Evolutionary conservation across 1,140 invertebrate genomes (phyloP).

Genomic region (Steinernema feltiae): DNA sequence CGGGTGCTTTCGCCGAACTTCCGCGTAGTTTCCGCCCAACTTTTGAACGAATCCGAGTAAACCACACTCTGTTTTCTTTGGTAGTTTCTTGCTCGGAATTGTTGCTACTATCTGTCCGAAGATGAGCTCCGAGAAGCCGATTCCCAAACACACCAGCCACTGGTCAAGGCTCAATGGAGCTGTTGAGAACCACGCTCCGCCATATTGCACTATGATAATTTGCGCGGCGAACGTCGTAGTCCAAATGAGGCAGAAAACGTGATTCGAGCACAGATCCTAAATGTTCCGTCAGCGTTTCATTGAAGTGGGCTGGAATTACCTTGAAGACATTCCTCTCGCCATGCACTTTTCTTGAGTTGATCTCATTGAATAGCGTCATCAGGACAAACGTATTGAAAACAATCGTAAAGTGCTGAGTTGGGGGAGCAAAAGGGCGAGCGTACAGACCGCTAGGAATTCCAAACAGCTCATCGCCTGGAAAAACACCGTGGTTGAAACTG

Average conservation of each 20-base stretch:
- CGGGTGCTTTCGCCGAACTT: constrained; percentile 44
- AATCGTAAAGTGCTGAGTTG: constrained; percentile 95
- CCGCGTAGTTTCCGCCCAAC: constrained; percentile 51
- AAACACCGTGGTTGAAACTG: no score
- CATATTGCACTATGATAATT: constrained; percentile 91
- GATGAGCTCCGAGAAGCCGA: constrained; percentile 80
- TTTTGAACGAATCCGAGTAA: constrained; percentile 55
- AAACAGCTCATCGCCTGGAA: constrained; percentile 75
- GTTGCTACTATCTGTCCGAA: constrained; percentile 80
- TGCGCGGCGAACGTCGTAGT: constrained; percentile 82
- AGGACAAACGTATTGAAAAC: constrained; percentile 99
- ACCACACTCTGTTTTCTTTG: constrained; percentile 56
- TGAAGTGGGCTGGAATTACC: no score
- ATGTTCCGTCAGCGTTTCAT: no score
- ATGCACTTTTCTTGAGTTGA: constrained; percentile 98
- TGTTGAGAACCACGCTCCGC: constrained; percentile 90
- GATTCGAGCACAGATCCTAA: constrained; percentile 87
- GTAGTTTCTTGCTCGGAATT: constrained; percentile 66
- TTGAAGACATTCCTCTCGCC: constrained; percentile 91
- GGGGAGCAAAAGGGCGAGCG: constrained; percentile 69
- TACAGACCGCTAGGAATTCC: constrained; percentile 81
- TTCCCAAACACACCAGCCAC: constrained; percentile 96
- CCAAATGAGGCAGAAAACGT: constrained; percentile 96
- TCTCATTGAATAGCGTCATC: constrained; percentile 99
- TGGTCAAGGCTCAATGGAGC: constrained; percentile 79